A percentile compares a stretch with the other conserved stretches of the same genome.
phyloP scores from a whole-genome alignment of 1,140 invertebrate species.

The Hyles euphorbiae region DNA sequence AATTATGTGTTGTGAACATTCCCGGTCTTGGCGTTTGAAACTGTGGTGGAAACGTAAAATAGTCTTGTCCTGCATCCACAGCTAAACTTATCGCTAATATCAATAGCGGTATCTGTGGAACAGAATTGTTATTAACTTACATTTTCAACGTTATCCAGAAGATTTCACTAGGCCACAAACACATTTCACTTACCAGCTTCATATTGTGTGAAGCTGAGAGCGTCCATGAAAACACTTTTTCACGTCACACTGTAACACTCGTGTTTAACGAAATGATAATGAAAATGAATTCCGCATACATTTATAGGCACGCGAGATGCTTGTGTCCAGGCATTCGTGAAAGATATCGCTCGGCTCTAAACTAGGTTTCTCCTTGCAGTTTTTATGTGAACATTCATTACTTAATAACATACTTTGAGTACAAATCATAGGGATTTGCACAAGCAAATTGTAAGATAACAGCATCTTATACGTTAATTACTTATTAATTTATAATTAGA shows the following conservation, averaged over 20 bases:
- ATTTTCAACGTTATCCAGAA: slow-evolving; percentile 16
- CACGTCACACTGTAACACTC: slow-evolving; percentile 55
- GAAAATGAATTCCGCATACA: slow-evolving; percentile 73
- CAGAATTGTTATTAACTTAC: slow-evolving; percentile 24
- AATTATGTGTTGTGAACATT: slow-evolving; percentile 46
- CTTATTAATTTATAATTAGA: no score
- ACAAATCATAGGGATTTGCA: not conserved
- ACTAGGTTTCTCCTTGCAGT: slow-evolving; percentile 52
- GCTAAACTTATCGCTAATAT: slow-evolving; percentile 32
- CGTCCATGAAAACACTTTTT: slow-evolving; percentile 24
- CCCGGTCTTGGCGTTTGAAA: slow-evolving; percentile 43
- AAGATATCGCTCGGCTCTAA: slow-evolving; percentile 50
- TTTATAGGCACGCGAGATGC: slow-evolving; percentile 66
- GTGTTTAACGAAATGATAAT: slow-evolving; percentile 67
- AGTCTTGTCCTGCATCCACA: slow-evolving; percentile 37
- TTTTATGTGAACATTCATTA: slow-evolving; percentile 8
- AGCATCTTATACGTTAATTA: no score
- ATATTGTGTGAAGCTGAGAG: slow-evolving; percentile 55
- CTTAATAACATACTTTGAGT: no score
- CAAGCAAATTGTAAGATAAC: no score
- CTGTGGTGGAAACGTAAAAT: slow-evolving; percentile 48
- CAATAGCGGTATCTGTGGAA: slow-evolving; percentile 50
- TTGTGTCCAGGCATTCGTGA: slow-evolving; percentile 68
- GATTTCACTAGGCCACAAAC: slow-evolving; percentile 37
- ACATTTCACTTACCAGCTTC: slow-evolving; percentile 65